phyloP scores from a whole-genome alignment of 2,888 invertebrate species.

The Oxyteleia sp. region DNA sequence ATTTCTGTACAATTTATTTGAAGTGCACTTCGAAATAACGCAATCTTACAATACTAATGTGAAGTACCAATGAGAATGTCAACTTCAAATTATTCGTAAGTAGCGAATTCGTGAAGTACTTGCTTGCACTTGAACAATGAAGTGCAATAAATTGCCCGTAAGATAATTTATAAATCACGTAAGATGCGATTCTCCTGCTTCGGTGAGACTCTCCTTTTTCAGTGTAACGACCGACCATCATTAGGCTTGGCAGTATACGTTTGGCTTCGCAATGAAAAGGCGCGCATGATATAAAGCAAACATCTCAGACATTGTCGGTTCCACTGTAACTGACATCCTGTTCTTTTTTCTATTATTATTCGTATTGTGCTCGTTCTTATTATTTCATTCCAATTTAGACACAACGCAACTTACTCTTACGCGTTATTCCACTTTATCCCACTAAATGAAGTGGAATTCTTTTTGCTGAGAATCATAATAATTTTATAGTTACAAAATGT shows the following conservation, averaged over 20 bases:
- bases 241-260: conserved; percentile 29
- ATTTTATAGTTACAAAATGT: too few species aligned
- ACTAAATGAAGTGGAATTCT: conserved; percentile 30
- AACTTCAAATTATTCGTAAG: too few species aligned
- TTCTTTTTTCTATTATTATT: conserved; percentile 48
- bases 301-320: conserved; percentile 63
- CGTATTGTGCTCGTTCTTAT: conserved; percentile 54
- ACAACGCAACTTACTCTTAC: conserved; percentile 22
- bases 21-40: too few species aligned
- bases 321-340: conserved; percentile 58
- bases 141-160: neutral
- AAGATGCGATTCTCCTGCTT: conserved; percentile 44
- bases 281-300: conserved; percentile 60
- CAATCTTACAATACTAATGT: too few species aligned
- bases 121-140: conserved; percentile 8
- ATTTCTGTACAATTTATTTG: too few species aligned
- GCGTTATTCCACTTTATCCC: conserved; percentile 2
- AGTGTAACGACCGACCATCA: conserved; percentile 40
- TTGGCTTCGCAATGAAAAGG: conserved; percentile 56
- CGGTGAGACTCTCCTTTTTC: conserved; percentile 15
- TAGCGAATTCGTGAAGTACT: too few species aligned
- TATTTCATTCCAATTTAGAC: conserved; percentile 43
- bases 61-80: too few species aligned
- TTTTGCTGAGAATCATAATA: too few species aligned
- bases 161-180: conserved; percentile 46